Percentiles rank a stretch among this genome's conserved stretches.
Conservation (phyloP, 2,888 invertebrate species). For the Zele albiditarsus region DNA sequence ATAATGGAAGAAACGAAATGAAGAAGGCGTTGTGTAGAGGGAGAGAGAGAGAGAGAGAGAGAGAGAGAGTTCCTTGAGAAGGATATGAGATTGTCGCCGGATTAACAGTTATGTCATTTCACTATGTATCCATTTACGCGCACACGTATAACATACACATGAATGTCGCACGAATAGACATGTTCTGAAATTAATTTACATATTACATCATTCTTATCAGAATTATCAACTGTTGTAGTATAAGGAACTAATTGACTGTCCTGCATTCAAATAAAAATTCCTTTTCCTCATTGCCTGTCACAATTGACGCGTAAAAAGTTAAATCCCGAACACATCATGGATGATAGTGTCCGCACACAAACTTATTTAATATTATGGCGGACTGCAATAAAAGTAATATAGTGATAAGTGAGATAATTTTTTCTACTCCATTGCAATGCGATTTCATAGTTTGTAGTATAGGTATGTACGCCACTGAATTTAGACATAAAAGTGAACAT, state of each 20-base stretch:
- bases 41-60: not conserved
- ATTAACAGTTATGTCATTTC: conserved; percentile 41
- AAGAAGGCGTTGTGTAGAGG: not conserved
- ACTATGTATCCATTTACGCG: not conserved
- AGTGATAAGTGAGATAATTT: no score
- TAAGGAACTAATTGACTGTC: no score
- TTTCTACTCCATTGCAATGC: not conserved
- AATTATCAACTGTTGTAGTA: not conserved
- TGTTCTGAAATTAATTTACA: not conserved
- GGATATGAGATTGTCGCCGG: conserved; percentile 32
- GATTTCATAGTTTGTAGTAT: no score
- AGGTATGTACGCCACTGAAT: no score
- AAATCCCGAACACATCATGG: no score
- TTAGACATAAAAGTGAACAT: not conserved
- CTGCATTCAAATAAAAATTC: no score
- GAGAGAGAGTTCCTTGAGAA: conserved; percentile 2
- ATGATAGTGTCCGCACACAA: no score
- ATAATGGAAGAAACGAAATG: not conserved
- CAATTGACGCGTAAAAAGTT: no score
- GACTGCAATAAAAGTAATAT: no score
- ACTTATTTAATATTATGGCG: no score
- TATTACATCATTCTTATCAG: not conserved
- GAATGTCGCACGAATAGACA: not conserved
- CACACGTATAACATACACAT: not conserved
- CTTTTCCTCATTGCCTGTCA: no score